phyloP scores from a whole-genome alignment of 2,888 invertebrate genomes.

The Asteroscopus sphinx region DNA sequence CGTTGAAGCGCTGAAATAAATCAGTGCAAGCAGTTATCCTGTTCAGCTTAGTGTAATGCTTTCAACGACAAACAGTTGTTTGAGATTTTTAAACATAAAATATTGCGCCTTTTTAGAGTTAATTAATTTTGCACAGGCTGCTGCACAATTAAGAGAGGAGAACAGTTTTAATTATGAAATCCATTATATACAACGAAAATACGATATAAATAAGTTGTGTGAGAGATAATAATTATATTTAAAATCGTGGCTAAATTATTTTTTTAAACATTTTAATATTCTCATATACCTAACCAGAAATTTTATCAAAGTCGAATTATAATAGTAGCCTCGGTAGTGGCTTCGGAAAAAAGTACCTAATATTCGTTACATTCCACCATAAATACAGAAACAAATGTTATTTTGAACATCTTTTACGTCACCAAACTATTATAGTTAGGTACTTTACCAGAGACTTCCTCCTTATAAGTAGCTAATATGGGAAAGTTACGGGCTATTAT shows the following conservation, averaged over 20 bases:
- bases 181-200: too few species aligned
- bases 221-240: too few species aligned
- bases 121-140: conserved; percentile 15
- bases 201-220: too few species aligned
- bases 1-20: conserved; percentile 29
- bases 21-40: conserved; percentile 30
- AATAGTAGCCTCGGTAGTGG: too few species aligned
- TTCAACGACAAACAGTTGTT: conserved; percentile 30
- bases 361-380: not conserved
- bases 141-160: too few species aligned
- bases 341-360: too few species aligned
- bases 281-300: too few species aligned
- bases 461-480: conserved; percentile 51
- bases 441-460: conserved; percentile 44
- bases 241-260: too few species aligned
- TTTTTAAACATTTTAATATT: too few species aligned
- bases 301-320: too few species aligned
- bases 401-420: conserved; percentile 36
- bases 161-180: too few species aligned
- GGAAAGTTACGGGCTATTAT: conserved; percentile 55
- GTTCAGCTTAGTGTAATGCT: conserved; percentile 4
- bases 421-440: conserved; percentile 50
- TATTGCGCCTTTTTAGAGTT: conserved; percentile 20
- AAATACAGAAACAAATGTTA: conserved; percentile 45
- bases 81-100: conserved; percentile 27